Percentiles rank a stretch among this genome's conserved stretches.
phyloP scores from a whole-genome alignment of 1,140 invertebrate species.

The Wiebesia pumilae region DNA sequence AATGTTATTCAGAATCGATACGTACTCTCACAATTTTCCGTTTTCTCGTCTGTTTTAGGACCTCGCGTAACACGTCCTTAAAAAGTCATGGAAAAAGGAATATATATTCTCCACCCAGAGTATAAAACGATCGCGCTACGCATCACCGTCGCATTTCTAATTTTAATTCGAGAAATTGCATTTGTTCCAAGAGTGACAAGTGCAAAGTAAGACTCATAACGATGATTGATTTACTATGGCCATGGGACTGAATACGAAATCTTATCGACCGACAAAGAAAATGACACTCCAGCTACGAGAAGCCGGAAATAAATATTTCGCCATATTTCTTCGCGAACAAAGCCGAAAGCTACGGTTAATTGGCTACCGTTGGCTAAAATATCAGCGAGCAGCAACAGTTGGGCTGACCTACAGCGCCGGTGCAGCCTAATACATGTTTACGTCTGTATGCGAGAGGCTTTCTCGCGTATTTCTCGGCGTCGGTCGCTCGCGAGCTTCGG shows the following conservation, averaged over 20 bases:
- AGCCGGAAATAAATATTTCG: background rate
- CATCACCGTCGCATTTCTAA: background rate
- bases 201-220: background rate
- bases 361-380: background rate
- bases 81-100: too few relatives aligned
- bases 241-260: background rate
- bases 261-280: background rate
- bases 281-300: background rate
- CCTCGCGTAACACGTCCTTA: too few relatives aligned
- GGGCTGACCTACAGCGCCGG: background rate
- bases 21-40: too few relatives aligned
- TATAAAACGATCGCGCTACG: too few relatives aligned
- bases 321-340: background rate
- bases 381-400: conserved; percentile 21
- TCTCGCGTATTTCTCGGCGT: background rate
- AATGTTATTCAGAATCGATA: too few relatives aligned
- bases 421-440: background rate
- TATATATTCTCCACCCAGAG: too few relatives aligned
- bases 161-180: background rate
- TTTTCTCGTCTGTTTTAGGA: too few relatives aligned
- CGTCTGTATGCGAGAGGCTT: background rate
- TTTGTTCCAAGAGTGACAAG: background rate
- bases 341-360: background rate
- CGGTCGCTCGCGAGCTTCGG: background rate
- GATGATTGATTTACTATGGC: background rate